Evolutionary conservation across 2,888 invertebrate species (phyloP).

Genomic region (Melieria crassipennis): DNA sequence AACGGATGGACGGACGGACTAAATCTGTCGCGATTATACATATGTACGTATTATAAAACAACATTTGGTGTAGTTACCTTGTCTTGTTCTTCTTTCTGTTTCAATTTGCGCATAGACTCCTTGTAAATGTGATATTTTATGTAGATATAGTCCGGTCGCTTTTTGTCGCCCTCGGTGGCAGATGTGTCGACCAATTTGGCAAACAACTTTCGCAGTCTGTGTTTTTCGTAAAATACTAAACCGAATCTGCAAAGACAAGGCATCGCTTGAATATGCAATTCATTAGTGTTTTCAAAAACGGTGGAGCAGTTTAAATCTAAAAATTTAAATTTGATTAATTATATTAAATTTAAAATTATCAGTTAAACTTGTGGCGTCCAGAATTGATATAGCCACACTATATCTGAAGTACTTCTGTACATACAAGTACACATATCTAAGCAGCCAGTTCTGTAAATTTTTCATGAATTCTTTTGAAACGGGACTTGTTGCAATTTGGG

Average conservation of each 20-base stretch:
- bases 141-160: conserved; percentile 69
- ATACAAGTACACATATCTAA: too few species aligned
- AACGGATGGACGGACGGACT: too few species aligned
- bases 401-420: too few species aligned
- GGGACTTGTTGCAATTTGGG: too few species aligned
- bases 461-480: too few species aligned
- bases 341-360: too few species aligned
- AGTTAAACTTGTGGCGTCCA: too few species aligned
- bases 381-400: too few species aligned
- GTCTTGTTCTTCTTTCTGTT: conserved; percentile 59
- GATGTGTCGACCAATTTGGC: conserved; percentile 61
- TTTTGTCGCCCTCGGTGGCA: conserved; percentile 50
- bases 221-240: conserved; percentile 59
- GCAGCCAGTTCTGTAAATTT: too few species aligned
- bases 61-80: conserved; percentile 47
- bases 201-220: conserved; percentile 59
- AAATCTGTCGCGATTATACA: not conserved
- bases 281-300: not conserved
- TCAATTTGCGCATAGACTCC: conserved; percentile 63
- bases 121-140: conserved; percentile 68
- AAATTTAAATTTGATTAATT: not conserved
- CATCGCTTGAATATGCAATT: too few species aligned
- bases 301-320: not conserved
- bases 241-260: conserved; percentile 53
- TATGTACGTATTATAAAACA: not conserved